Conservation (phyloP, 2,888 invertebrate genomes). For the Julus scanicus region DNA sequence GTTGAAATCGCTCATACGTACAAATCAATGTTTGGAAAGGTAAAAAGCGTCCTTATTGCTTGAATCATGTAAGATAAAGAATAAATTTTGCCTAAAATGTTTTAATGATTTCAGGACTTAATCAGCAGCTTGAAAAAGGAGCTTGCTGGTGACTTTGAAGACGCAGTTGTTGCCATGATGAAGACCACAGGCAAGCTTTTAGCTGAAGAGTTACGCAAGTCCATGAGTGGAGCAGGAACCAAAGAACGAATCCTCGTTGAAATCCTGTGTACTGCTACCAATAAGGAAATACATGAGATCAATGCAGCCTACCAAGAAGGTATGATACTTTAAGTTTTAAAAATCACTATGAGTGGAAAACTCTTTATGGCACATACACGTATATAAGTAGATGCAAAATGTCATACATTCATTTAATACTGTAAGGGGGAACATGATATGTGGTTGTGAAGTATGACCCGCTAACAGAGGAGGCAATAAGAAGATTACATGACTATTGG, state of each 20-base stretch:
- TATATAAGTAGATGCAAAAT: too few relatives aligned
- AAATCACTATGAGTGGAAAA: too few relatives aligned
- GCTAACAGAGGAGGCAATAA: too few relatives aligned
- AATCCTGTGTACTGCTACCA: conserved; percentile 87
- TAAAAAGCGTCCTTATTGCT: conserved; percentile 65
- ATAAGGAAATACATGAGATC: conserved; percentile 83
- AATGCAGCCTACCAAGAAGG: conserved; percentile 80
- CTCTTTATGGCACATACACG: too few relatives aligned
- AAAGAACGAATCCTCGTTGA: conserved; percentile 86
- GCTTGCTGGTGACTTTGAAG: conserved; percentile 87
- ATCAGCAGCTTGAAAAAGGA: conserved; percentile 88
- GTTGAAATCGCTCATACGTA: conserved; percentile 83
- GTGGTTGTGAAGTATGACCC: too few relatives aligned
- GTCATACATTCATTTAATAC: too few relatives aligned
- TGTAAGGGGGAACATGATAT: too few relatives aligned
- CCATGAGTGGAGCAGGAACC: conserved; percentile 83
- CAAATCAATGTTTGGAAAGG: conserved; percentile 89
- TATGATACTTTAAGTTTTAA: conserved; percentile 67
- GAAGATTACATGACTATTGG: too few relatives aligned
- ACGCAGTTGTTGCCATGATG: conserved; percentile 83
- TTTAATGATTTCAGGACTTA: conserved; percentile 72
- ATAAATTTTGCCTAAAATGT: not conserved
- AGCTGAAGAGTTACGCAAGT: conserved; percentile 83
- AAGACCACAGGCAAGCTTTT: conserved; percentile 86
- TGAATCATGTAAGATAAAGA: not conserved